Evolutionary conservation across 2,113 vertebrate genomes (phyloP).

Genomic region (Prolemur simus): DNA sequence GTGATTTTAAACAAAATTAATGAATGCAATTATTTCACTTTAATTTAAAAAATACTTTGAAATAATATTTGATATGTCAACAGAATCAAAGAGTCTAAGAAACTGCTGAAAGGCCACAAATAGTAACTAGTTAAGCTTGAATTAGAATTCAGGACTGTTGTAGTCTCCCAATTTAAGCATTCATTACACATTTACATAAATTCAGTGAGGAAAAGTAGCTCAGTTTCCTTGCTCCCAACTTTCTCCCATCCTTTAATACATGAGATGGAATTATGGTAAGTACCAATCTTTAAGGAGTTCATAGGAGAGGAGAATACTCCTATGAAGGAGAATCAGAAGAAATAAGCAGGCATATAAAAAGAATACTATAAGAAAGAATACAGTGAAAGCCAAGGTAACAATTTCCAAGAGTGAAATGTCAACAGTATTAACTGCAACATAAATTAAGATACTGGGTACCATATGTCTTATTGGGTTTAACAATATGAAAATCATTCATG

Average conservation of each 20-base stretch:
- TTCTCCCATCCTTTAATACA: background rate
- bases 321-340: background rate
- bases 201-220: background rate
- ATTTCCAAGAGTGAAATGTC: background rate
- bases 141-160: conserved; percentile 7
- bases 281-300: background rate
- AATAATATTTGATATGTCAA: background rate
- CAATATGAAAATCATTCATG: background rate
- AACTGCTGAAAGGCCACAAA: background rate
- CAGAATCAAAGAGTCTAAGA: background rate
- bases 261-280: background rate
- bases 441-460: conserved; percentile 7
- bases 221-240: background rate
- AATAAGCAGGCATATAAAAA: background rate
- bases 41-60: background rate
- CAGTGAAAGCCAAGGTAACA: background rate
- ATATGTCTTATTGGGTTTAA: background rate
- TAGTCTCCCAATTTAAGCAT: background rate
- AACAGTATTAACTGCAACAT: conserved; percentile 6
- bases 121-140: background rate
- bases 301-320: background rate
- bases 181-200: background rate
- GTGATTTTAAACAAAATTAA: background rate
- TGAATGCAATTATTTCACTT: background rate
- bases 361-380: background rate